Conservation (phyloP, 2,888 invertebrate genomes). For the Himalopsyche kuldschensis region DNA sequence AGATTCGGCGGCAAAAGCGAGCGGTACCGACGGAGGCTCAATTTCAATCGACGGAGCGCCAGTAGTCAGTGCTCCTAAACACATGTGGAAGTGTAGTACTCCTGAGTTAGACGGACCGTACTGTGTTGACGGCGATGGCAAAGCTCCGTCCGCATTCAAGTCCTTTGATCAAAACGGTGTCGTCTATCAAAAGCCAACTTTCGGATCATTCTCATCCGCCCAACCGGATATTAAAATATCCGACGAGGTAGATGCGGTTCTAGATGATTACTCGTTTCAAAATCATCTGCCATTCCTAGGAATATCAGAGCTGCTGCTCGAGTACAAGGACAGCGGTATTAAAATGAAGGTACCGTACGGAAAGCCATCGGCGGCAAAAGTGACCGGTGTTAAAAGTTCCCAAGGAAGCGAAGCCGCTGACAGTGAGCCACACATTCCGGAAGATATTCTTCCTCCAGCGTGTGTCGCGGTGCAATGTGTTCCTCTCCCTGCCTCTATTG, state of each 20-base stretch:
- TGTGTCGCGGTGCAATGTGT: slow-evolving; percentile 63
- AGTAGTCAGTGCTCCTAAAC: not conserved
- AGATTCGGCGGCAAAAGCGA: slow-evolving; percentile 13
- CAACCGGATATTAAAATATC: slow-evolving; percentile 23
- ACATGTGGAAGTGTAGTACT: not conserved
- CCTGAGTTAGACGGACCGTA: slow-evolving; percentile 45
- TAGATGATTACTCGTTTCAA: slow-evolving; percentile 15
- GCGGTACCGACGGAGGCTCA: not conserved
- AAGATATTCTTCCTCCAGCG: slow-evolving; percentile 49
- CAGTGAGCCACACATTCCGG: slow-evolving; percentile 53
- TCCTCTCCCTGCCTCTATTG: slow-evolving; percentile 56
- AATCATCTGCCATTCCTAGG: slow-evolving; percentile 23
- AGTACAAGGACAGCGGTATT: slow-evolving; percentile 37
- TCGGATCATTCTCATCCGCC: not conserved
- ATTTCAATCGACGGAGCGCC: slow-evolving; percentile 41
- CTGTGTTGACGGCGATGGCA: slow-evolving; percentile 47
- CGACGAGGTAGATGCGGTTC: slow-evolving; percentile 26
- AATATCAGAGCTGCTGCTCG: slow-evolving; percentile 34
- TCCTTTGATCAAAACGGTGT: not conserved
- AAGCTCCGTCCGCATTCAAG: slow-evolving; percentile 46
- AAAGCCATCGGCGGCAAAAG: slow-evolving; percentile 32
- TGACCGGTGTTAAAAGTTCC: slow-evolving; percentile 45
- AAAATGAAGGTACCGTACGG: slow-evolving; percentile 39
- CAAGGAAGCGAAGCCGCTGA: slow-evolving; percentile 58
- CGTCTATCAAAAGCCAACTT: not conserved